Base-by-base conservation (phyloP, 2,113 vertebrate genomes). In the Oncorhynchus gorbuscha region DNA sequence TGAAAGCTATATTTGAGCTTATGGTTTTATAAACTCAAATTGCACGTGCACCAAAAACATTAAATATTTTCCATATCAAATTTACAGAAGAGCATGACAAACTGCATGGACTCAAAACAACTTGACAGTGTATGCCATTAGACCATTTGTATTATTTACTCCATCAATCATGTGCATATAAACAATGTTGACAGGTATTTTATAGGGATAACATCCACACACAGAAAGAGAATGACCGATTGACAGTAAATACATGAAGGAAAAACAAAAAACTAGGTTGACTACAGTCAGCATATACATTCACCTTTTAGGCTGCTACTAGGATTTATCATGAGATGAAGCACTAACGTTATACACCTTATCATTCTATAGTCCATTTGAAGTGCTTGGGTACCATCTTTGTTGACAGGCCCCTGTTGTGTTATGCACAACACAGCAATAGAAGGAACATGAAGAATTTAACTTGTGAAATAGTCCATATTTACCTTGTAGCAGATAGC, bases 161-260 rank as follows among this genome's bases (percentile, higher is more conserved):
- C 73, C 58, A n/a, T 64, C n/a, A 48, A n/a, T 77, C 64, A 77
- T 59, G 78, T 81, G 76, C 81, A 86, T 32, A 83, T 62, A 85
- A 62, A 62, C n/a, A 22, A 22, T 3, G 59, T 22, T 62, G 59
- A 22, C n/a, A 62, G 16, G 20, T 9, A 11, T 9, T 45, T 45
- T 45, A 45, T 22, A 22, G 32, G 22, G 28, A 35, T 68, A 26
- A 76, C 8, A 79, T n/a, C 16, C 71, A 85, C 2, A 30, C 12
- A 78, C 81, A 26, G 81, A 66, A n/a, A 69, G 39, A 45, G 45
- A 20, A 18, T 39, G 66, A 48, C 64, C 35, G 22, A 59, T 2
- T 18, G 26, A 72, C 49, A 59, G 26, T 58, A 20, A 30, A 72
- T 16, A 70, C 26, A 72, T 20, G 13, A 58, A 28, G 14, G 55